These are phyloP conservation scores for Amblyraja radiata DNA, from an alignment of 2,797 vertebrate genomes.

Conservation along the genomic window DNA sequence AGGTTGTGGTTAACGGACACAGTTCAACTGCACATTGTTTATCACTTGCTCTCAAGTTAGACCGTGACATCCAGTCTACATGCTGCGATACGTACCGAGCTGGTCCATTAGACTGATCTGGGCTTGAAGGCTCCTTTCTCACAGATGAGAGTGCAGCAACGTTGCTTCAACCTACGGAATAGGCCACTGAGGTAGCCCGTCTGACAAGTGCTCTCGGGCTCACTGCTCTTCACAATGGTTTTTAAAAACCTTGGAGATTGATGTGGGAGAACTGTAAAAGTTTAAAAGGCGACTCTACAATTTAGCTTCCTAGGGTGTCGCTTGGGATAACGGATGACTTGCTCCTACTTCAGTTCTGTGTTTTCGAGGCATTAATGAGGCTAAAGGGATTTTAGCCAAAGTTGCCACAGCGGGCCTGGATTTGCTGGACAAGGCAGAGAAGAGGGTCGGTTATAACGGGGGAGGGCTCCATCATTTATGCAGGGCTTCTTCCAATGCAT, in stretches of 20 bases:
- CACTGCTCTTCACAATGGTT: neutral
- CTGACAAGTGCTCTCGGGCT: neutral
- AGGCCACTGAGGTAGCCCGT: neutral
- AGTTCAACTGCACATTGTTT: too few relatives aligned
- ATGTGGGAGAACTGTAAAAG: neutral
- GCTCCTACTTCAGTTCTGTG: too few relatives aligned
- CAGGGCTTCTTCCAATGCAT: too few relatives aligned
- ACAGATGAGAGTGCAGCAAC: too few relatives aligned
- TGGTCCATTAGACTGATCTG: too few relatives aligned
- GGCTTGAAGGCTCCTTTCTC: too few relatives aligned
- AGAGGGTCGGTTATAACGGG: neutral
- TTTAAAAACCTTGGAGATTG: neutral
- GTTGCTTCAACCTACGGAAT: neutral
- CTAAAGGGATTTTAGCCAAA: neutral
- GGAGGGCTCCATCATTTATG: neutral
- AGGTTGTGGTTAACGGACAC: neutral
- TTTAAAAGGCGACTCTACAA: neutral
- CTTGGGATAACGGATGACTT: too few relatives aligned
- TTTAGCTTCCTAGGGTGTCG: neutral
- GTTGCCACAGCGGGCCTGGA: neutral
- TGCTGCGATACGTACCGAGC: too few relatives aligned
- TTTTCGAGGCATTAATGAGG: neutral
- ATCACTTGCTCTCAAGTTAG: too few relatives aligned
- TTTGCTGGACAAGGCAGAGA: neutral
- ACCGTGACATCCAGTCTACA: too few relatives aligned